Evolutionary conservation across 1,140 invertebrate species (phyloP), one percentile per base, ranked within the genome.

Genomic region (Stegodyphus mimosarum): DNA sequence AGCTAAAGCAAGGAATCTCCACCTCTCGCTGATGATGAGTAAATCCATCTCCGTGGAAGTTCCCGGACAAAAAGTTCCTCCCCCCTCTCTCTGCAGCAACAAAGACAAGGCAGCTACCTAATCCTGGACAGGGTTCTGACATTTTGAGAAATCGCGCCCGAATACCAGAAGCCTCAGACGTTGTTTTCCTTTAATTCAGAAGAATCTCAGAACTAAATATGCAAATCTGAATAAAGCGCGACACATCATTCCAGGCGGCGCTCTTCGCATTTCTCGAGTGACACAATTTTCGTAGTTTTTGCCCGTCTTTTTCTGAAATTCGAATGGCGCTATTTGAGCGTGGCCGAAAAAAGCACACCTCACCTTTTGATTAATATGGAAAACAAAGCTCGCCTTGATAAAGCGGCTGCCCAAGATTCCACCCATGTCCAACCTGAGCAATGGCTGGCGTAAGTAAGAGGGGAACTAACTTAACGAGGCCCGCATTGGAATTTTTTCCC

Each of bases 291-390:
- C 51, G 33, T 17, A 52, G 72, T 84, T 84, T 84, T 84, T 84
- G 76, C 73, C 81, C 51, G 17, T 33, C 71, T 73, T 74, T 81
- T 81, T 83, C 63, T 33, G 33, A 33, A 33, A 33, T 33, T 33
- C 33, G 33, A 33, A 33, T 33, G 33, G 33, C 33, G 33, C 33
- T 33, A 33, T 74, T 63, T 52, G 9, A 10, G 11, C 52, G 55
- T 55, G 6, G 7, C 80, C 51, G 70, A 73, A 84, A 84, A 84
- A 84, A 84, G 81, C 73, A 50, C 81, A 17, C 48, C 67, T 74
- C 80, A 83, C 70, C 64, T 84, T 75, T 84, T 84, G 81, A 84
- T 84, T 84, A 84, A 84, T 84, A 75, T 49, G 60, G 73, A 84
- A 75, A 84, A 84, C 72, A 83, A 83, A 83, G 53, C 70, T 17